phyloP scores from a whole-genome alignment of 64 coral and sea anemone genomes.

The Exaiptasia diaphana region DNA sequence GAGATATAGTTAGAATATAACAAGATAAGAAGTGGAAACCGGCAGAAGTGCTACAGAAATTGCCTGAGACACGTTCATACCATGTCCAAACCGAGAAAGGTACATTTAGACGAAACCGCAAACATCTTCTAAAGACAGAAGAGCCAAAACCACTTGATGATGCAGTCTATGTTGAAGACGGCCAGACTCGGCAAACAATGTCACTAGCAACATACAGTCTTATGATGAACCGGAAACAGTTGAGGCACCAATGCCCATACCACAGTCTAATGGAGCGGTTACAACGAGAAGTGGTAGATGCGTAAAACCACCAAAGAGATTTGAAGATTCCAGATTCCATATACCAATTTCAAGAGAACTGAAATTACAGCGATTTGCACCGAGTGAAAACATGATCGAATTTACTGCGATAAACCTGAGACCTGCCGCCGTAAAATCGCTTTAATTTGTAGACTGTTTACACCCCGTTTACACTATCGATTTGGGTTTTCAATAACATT shows the following conservation, averaged over 20 bases:
- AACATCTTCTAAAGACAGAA: not conserved
- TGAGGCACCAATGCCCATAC: no score
- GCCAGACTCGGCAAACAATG: not conserved
- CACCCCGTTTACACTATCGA: no score
- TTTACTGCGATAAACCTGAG: no score
- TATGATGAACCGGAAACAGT: no score
- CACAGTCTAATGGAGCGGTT: no score
- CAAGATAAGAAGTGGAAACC: slow-evolving; percentile 5
- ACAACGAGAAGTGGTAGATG: not conserved
- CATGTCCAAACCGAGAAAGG: not conserved
- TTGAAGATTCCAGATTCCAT: not conserved
- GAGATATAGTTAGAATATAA: not conserved
- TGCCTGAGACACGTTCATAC: not conserved
- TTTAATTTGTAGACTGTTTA: no score
- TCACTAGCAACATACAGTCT: not conserved
- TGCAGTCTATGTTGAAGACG: not conserved
- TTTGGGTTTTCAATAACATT: no score
- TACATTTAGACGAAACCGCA: not conserved
- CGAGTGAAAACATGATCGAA: no score
- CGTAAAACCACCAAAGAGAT: not conserved
- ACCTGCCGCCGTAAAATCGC: no score
- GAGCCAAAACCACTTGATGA: not conserved
- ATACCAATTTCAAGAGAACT: no score
- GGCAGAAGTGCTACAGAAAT: not conserved
- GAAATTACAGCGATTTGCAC: no score